Conservation (phyloP, 2,113 vertebrate species). For the Equus quagga region DNA sequence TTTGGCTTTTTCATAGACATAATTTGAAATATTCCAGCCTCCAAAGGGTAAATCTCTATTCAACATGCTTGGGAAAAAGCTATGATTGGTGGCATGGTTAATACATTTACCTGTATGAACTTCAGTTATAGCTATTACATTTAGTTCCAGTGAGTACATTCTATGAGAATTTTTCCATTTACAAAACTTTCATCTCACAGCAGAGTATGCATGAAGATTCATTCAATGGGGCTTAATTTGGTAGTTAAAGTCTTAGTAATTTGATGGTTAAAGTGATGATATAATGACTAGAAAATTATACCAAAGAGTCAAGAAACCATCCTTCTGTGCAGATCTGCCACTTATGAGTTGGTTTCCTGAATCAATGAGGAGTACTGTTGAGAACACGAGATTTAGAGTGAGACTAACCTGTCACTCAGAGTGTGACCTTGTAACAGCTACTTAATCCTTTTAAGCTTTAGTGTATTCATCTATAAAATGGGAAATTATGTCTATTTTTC, state of each 20-base stretch:
- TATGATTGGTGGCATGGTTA: not conserved
- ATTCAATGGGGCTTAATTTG: not conserved
- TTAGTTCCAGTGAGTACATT: not conserved
- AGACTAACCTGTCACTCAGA: not conserved
- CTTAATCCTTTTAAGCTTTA: not conserved
- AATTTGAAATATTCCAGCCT: not conserved
- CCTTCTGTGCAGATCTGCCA: not conserved
- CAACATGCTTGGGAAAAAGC: not conserved
- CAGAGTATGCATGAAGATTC: not conserved
- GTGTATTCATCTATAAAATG: not conserved
- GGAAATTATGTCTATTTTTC: not conserved
- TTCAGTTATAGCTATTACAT: not conserved
- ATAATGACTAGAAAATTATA: not conserved
- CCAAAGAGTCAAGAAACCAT: not conserved
- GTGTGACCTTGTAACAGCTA: not conserved
- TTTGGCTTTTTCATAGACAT: slow-evolving; percentile 17
- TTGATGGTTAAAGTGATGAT: not conserved
- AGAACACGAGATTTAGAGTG: not conserved
- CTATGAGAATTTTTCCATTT: not conserved
- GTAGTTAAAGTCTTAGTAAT: slow-evolving; percentile 29
- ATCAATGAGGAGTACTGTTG: not conserved
- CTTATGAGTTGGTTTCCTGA: not conserved
- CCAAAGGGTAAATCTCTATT: not conserved
- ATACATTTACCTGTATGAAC: not conserved
- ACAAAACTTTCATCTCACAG: not conserved